Conservation (phyloP, 2,113 vertebrate genomes). For the Chionis minor region DNA sequence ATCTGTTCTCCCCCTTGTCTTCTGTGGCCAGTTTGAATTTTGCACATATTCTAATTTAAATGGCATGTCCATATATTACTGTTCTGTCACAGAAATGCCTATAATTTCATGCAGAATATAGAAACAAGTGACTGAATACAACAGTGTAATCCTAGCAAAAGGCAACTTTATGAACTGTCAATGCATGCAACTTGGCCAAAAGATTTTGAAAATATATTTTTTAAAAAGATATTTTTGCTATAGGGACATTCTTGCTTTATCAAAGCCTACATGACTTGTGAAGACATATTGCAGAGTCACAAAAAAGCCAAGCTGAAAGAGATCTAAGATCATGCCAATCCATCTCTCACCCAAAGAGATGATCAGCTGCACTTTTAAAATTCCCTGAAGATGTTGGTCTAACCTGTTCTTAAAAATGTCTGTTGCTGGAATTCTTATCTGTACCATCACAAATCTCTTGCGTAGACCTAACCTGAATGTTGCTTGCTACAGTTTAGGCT, state of each 20-base stretch:
- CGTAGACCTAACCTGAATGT: background rate
- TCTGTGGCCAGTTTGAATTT: background rate
- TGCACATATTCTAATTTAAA: background rate
- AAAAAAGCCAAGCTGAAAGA: background rate
- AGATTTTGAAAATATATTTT: background rate
- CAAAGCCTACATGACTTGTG: background rate
- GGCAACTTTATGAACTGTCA: background rate
- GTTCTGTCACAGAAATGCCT: background rate
- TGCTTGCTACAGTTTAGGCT: background rate
- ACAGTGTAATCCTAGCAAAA: background rate
- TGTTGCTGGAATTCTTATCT: background rate
- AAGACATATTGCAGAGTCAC: background rate
- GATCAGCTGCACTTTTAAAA: background rate
- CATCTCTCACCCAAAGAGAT: background rate
- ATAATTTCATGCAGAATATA: background rate
- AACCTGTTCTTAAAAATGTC: background rate
- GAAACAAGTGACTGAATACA: background rate
- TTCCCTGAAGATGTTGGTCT: background rate
- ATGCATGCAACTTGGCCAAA: background rate
- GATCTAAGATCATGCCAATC: background rate
- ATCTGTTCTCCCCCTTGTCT: background rate
- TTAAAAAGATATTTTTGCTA: background rate
- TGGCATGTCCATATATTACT: rapidly evolving
- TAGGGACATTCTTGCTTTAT: background rate
- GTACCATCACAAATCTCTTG: background rate